phyloP scores from a whole-genome alignment of 1,140 invertebrate species.

The Trichomalopsis sarcophagae region DNA sequence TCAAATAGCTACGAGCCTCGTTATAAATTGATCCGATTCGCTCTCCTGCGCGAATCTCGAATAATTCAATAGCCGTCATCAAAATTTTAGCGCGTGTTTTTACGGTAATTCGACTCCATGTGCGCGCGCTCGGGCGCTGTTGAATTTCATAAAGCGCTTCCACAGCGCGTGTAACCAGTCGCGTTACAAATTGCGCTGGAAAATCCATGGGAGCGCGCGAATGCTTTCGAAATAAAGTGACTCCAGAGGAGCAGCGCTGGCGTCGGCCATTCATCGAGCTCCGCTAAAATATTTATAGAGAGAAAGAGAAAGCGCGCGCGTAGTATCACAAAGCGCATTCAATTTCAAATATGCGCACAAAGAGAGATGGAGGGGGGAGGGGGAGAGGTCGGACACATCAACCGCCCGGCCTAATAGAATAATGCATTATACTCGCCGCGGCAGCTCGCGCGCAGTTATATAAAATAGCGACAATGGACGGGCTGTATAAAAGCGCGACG shows the following conservation, averaged over 20 bases:
- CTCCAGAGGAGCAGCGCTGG: neutral
- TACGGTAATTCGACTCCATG: neutral
- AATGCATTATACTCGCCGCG: slow-evolving; percentile 24
- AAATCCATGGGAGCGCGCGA: neutral
- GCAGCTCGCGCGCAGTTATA: neutral
- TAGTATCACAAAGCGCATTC: neutral
- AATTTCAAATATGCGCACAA: slow-evolving; percentile 18
- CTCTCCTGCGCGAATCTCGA: neutral
- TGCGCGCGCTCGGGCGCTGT: neutral
- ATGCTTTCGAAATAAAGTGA: neutral
- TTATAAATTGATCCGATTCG: no score
- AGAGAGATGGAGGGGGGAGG: neutral
- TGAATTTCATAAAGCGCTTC: neutral
- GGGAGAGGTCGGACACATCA: neutral
- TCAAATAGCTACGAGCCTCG: no score
- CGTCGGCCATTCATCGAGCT: neutral
- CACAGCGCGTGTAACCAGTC: neutral
- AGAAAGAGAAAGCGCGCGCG: neutral
- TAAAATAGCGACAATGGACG: slow-evolving; percentile 14
- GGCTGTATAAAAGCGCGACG: neutral
- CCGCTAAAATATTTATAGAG: neutral
- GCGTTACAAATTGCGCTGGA: neutral
- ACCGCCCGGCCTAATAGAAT: neutral
- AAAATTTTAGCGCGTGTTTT: neutral
- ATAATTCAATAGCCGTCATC: neutral